A percentile compares a stretch with the other conserved stretches of the same genome.
These are phyloP conservation scores for Keiferia lycopersicella DNA, from an alignment of 2,888 invertebrate genomes.

Conservation along the genomic window DNA sequence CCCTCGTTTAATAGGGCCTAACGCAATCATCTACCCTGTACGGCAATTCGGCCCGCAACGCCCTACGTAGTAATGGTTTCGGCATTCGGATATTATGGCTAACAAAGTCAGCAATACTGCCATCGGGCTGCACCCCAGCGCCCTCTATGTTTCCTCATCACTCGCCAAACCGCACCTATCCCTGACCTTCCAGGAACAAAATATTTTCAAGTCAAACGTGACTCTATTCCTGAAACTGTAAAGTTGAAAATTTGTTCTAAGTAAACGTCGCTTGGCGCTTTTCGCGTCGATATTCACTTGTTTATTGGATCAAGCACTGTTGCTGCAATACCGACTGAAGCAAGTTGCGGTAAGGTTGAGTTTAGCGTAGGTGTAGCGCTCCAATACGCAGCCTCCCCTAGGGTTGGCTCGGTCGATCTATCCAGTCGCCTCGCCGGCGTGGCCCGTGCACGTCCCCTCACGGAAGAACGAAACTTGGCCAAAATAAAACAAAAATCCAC, in stretches of 20 bases:
- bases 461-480: conserved; percentile 47
- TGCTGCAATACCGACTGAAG: conserved; percentile 50
- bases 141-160: conserved; percentile 65
- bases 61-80: conserved; percentile 13
- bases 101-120: conserved; percentile 54
- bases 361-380: conserved; percentile 46
- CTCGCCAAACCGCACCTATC: conserved; percentile 63
- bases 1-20: conserved; percentile 3
- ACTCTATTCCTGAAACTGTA: conserved; percentile 38
- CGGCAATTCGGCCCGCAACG: conserved; percentile 7
- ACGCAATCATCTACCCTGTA: conserved; percentile 7
- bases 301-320: conserved; percentile 43
- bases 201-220: conserved; percentile 38
- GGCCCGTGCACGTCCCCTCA: conserved; percentile 71
- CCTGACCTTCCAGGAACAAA: conserved; percentile 46
- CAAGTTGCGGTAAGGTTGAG: conserved; percentile 39
- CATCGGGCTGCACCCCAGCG: conserved; percentile 44
- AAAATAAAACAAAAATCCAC: conserved; percentile 61
- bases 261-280: conserved; percentile 44
- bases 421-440: conserved; percentile 76
- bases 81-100: conserved; percentile 40
- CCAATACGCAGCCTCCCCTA: conserved; percentile 78
- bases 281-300: conserved; percentile 46
- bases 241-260: conserved; percentile 36
- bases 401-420: conserved; percentile 75